Evolutionary conservation across 1,140 invertebrate species (phyloP).

Genomic region (Phenacoccus solenopsis): DNA sequence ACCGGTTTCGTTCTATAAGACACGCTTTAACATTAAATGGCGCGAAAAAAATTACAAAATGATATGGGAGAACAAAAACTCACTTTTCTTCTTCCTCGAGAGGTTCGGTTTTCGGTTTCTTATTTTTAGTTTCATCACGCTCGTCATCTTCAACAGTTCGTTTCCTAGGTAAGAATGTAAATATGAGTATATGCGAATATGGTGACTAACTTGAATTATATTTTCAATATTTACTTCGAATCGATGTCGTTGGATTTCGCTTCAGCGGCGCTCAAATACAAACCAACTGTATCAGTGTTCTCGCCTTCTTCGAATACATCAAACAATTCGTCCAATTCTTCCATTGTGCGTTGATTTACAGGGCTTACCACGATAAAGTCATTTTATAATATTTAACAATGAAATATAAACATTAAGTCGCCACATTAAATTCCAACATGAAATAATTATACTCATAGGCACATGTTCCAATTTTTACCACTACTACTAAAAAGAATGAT

Average conservation of each 20-base stretch:
- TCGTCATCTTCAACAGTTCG: background rate
- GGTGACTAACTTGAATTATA: background rate
- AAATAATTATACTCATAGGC: too few species aligned
- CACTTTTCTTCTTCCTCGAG: background rate
- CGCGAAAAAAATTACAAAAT: background rate
- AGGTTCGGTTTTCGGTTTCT: background rate
- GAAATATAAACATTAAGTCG: too few species aligned
- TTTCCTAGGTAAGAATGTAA: background rate
- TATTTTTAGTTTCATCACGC: background rate
- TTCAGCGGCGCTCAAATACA: background rate
- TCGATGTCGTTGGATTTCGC: background rate
- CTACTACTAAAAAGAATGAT: too few species aligned
- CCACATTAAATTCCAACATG: too few species aligned
- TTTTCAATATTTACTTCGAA: background rate
- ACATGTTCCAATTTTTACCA: too few species aligned
- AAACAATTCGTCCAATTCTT: background rate
- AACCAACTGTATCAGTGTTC: background rate
- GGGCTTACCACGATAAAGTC: too few species aligned
- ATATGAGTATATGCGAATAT: background rate
- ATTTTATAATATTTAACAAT: too few species aligned
- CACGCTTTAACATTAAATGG: background rate
- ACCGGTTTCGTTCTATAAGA: background rate
- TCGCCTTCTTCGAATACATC: background rate
- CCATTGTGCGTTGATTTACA: too few species aligned
- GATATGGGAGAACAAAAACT: background rate